Percentiles rank a stretch among this genome's conserved stretches.
phyloP scores from a whole-genome alignment of 1,140 invertebrate species.

The Pomacea maculata region DNA sequence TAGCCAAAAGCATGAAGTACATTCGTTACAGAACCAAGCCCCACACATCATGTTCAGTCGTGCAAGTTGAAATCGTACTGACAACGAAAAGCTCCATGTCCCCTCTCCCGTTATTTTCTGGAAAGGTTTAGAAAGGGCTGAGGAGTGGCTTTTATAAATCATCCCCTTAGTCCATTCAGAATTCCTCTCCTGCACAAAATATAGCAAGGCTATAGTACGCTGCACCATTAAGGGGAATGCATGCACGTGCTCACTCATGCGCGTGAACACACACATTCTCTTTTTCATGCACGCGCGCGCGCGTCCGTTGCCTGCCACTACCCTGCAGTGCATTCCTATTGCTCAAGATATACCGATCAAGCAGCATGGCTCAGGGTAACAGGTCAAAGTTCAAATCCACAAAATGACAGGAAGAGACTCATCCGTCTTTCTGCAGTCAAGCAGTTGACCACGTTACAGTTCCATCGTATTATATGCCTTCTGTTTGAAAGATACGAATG shows the following conservation, averaged over 20 bases:
- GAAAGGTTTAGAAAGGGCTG: too few species aligned
- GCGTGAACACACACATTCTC: background rate
- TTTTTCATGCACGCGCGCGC: background rate
- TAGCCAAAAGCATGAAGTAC: too few species aligned
- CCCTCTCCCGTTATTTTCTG: too few species aligned
- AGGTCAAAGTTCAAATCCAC: background rate
- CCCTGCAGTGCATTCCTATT: too few species aligned
- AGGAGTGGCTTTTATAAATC: too few species aligned
- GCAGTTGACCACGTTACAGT: background rate
- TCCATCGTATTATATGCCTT: background rate
- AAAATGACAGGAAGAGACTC: constrained; percentile 1
- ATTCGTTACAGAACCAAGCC: too few species aligned
- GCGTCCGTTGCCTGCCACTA: background rate
- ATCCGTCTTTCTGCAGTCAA: background rate
- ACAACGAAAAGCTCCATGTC: too few species aligned
- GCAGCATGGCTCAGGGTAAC: background rate
- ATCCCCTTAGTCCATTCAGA: too few species aligned
- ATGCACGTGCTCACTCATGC: background rate
- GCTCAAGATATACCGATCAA: too few species aligned
- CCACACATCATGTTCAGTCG: too few species aligned
- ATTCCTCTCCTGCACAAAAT: too few species aligned
- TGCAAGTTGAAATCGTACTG: too few species aligned
- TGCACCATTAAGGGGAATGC: background rate
- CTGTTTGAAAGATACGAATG: background rate
- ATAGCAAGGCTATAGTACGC: background rate